phyloP scores from a whole-genome alignment of 2,888 invertebrate genomes.

The Unio pictorum region DNA sequence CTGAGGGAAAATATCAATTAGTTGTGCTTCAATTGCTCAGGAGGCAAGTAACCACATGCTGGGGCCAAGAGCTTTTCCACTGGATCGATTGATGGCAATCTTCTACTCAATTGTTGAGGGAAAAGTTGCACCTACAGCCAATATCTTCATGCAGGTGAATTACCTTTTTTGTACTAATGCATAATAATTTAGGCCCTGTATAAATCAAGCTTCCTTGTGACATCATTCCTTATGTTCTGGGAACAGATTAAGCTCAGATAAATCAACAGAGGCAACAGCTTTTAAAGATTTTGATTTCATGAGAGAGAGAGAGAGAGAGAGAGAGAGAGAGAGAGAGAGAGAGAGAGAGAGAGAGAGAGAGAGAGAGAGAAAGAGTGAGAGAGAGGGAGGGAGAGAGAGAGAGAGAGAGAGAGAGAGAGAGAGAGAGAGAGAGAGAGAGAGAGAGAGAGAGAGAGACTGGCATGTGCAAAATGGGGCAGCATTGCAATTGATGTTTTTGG shows the following conservation, averaged over 20 bases:
- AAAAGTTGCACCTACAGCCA: constrained; percentile 87
- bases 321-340: too few relatives aligned
- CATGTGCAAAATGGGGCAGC: too few relatives aligned
- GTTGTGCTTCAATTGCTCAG: constrained; percentile 5
- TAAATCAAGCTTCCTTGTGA: neutral
- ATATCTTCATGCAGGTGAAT: constrained; percentile 83
- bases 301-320: too few relatives aligned
- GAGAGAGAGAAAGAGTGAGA: neutral
- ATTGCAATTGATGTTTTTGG: too few relatives aligned
- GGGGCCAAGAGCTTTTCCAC: constrained; percentile 87
- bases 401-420: neutral
- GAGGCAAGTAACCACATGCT: constrained; percentile 73
- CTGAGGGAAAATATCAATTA: too few relatives aligned
- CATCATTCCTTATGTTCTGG: neutral
- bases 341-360: too few relatives aligned
- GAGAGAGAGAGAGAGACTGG: too few relatives aligned
- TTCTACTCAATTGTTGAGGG: constrained; percentile 91
- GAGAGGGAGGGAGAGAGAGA: neutral
- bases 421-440: too few relatives aligned
- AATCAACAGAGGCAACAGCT: too few relatives aligned
- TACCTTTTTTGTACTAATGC: neutral
- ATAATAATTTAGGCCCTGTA: neutral
- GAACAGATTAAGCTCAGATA: too few relatives aligned
- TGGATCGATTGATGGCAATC: constrained; percentile 88
- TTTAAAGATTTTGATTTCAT: too few relatives aligned